Evolutionary conservation across 2,113 vertebrate species (phyloP), one percentile per base, ranked within the genome.

Genomic region (Paramisgurnus dabryanus): DNA sequence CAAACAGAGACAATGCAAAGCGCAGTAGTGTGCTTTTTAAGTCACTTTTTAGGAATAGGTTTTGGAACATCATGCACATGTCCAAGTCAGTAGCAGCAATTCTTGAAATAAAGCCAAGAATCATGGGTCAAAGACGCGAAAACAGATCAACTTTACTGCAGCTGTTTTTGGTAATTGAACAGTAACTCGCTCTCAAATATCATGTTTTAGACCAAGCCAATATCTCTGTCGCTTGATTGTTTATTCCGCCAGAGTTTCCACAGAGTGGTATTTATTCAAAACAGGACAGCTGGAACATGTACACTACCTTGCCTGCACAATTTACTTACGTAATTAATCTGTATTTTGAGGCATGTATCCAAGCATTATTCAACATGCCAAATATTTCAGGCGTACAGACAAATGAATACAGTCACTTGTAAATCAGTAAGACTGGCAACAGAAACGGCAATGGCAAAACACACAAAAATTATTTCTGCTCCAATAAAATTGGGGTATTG

Each of bases 111-210:
- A 88, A 82, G 80, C 80, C 80, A 83, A 86, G 80, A 91, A 91
- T 89, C 86, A 66, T 73, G 63, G 85, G 79, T 78, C 75, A 79
- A 83, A 67, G 82, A 81, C 83, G 75, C 87, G 91, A 86, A 65
- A 84, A 89, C 87, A 81, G 86, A 86, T 90, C 87, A 79, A 81
- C 83, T 86, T 87, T 88, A 88, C 89, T 91, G 82, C 93, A 94
- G 92, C 92, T 94, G 92, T 88, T 93, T 89, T 87, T 89, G 5
- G 94, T 94, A 94, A 89, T 88, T 90, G 72, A 87, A 90, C 90
- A 84, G 86, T 91, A 41, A 41, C 69, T 84, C 87, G 86, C 86
- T 90, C 85, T 39, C 89, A 84, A 89, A 85, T 83, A 87, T 90
- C 87, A 82, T 5, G 7, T 7, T 17, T 58, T 18, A 3, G 55